Conservation (phyloP, 92 coral and sea anemone genomes). For the Zoanthus sansibaricus region DNA sequence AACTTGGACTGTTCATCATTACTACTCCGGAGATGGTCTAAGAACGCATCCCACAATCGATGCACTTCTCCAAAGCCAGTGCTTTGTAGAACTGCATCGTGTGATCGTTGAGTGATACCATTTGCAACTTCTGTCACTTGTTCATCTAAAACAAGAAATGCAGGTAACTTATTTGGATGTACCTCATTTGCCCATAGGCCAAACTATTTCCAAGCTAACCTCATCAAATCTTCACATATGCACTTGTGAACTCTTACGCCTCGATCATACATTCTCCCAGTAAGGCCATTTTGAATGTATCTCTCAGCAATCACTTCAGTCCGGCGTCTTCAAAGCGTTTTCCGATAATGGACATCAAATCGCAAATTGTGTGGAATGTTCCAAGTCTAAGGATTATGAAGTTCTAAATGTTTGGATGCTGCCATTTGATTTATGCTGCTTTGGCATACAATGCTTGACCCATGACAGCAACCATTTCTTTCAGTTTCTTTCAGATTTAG, state of each 20-base stretch:
- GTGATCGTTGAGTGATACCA: not conserved
- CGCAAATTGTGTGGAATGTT: constrained; percentile 68
- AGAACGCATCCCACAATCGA: constrained; percentile 47
- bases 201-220: constrained; percentile 41
- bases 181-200: not conserved
- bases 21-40: constrained; percentile 43
- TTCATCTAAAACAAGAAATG: not conserved
- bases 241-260: constrained; percentile 60
- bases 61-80: constrained; percentile 31
- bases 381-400: constrained; percentile 65
- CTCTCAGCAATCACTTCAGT: constrained; percentile 70
- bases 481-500: constrained; percentile 51
- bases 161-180: constrained; percentile 23
- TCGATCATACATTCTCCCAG: constrained; percentile 69
- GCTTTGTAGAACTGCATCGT: not conserved
- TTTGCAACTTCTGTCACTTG: constrained; percentile 35
- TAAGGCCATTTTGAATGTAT: constrained; percentile 65
- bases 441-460: constrained; percentile 78
- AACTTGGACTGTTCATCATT: constrained; percentile 47
- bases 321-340: constrained; percentile 78
- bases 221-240: not conserved
- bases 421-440: constrained; percentile 70
- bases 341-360: constrained; percentile 57
- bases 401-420: constrained; percentile 56
- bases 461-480: constrained; percentile 65